Percentiles rank a stretch among this genome's conserved stretches.
Conservation (phyloP, 2,797 vertebrate species). For the Lepidocolaptes lacrymiger region DNA sequence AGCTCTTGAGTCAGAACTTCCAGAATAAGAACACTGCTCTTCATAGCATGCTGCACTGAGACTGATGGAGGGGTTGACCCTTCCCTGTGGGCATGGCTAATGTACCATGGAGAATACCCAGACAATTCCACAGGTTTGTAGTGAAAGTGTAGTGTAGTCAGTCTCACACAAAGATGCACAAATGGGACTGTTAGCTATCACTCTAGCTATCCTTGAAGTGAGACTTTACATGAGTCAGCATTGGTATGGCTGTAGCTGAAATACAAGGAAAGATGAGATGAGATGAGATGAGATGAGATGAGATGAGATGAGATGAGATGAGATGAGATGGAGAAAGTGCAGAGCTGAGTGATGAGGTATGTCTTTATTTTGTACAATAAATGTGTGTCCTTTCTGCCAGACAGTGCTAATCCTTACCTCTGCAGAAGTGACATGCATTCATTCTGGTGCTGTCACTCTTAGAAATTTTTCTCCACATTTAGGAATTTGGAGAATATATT, state of each 20-base stretch:
- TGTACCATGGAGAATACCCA: background rate
- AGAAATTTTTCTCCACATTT: background rate
- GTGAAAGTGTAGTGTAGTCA: background rate
- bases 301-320: too few relatives aligned
- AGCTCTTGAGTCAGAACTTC: background rate
- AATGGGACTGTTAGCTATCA: background rate
- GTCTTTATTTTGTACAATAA: background rate
- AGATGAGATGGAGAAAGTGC: background rate
- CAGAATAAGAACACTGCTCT: background rate
- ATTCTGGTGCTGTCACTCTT: background rate
- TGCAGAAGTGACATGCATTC: background rate
- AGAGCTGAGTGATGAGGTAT: background rate
- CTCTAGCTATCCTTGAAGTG: background rate
- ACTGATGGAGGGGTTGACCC: background rate
- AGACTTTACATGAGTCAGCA: background rate
- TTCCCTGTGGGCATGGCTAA: background rate
- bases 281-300: background rate
- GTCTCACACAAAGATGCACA: accelerated
- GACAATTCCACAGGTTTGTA: background rate
- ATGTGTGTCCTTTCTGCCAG: background rate
- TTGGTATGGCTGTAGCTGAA: background rate
- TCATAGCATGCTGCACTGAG: background rate
- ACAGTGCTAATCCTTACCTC: background rate
- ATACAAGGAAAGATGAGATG: background rate
- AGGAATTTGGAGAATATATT: background rate